Conservation (phyloP, 53 echinoderm and acorn worm species). For the Patiria pectinifera region DNA sequence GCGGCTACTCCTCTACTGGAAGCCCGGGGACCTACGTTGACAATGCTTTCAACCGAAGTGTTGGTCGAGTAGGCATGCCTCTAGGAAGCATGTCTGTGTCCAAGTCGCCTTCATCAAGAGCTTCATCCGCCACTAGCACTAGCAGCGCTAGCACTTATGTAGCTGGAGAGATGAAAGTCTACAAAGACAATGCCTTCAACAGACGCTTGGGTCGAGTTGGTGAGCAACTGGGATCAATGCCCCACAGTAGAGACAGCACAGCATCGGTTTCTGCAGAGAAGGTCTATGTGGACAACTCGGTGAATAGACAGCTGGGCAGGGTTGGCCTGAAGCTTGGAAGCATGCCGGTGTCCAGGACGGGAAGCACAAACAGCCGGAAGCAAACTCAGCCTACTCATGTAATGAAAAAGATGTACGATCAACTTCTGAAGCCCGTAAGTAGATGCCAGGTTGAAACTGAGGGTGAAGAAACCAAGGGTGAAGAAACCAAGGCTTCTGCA, state of each 20-base stretch:
- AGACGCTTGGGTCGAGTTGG: constrained; percentile 54
- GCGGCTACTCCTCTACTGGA: background rate
- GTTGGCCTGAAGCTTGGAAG: constrained; percentile 24
- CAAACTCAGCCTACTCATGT: constrained; percentile 14
- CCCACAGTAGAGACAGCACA: background rate
- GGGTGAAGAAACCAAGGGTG: background rate
- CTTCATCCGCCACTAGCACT: background rate
- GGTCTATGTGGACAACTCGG: constrained; percentile 48
- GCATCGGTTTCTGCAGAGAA: background rate
- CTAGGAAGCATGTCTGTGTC: constrained; percentile 46
- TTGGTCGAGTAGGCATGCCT: constrained; percentile 63
- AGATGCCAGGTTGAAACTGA: background rate
- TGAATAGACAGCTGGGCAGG: constrained; percentile 61
- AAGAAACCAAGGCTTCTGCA: background rate
- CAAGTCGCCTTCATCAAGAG: background rate
- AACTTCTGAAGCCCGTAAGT: constrained; percentile 24
- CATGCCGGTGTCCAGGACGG: background rate
- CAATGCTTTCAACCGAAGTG: constrained; percentile 56
- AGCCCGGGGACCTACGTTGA: constrained; percentile 61
- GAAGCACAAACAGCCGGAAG: background rate
- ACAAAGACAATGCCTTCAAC: constrained; percentile 45
- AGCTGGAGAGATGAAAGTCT: constrained; percentile 5
- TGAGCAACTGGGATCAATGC: constrained; percentile 31
- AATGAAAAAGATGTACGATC: background rate
- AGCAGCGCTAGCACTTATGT: background rate